Base-by-base conservation (phyloP, 1,140 invertebrate species). In the Lasaia peninsularis region DNA sequence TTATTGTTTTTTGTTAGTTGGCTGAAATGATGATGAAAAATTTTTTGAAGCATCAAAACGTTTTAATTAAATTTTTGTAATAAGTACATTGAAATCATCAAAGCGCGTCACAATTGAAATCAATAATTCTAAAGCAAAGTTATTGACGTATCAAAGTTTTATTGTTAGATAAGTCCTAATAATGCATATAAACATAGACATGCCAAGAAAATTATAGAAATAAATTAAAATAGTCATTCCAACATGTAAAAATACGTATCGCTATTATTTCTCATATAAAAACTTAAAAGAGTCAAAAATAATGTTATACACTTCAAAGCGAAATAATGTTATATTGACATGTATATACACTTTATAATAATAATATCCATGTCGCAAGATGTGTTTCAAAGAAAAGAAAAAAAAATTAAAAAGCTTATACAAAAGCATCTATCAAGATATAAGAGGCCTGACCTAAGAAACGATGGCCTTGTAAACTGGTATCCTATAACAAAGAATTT, bases 401-500 rank as follows among this genome's bases (percentile, higher is more conserved):
- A 34, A 66, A 64, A 62, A 34, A 64, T 67, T 66, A 65, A 31
- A 67, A 85, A 78, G 74, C 75, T 72, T 57, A 37, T 28, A 60
- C 49, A 48, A 16, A 88, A 81, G 78, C 80, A 33, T 67, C 68
- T 80, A 81, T 71, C 71, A 74, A 73, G 53, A 67, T 66, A 70
- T 61, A 77, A 72, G 56, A 71, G 76, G 79, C 79, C 85, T 86
- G 80, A 88, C 83, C 86, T 88, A 88, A 85, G 75, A 65, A 79
- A 86, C 58, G 83, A 80, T 59, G 82, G 77, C 75, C 83, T 86
- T 80, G 83, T 76, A 77, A 75, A 86, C 83, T 80, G 83, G 80
- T 75, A 74, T 76, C 84, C 86, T 88, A 88, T 81, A 88, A 88
- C 83, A 87, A 86, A 84, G 73, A 74, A 87, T 75, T 61, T 58